Evolutionary conservation across 1,140 invertebrate genomes (phyloP).

Genomic region (Berghia stephanieae): DNA sequence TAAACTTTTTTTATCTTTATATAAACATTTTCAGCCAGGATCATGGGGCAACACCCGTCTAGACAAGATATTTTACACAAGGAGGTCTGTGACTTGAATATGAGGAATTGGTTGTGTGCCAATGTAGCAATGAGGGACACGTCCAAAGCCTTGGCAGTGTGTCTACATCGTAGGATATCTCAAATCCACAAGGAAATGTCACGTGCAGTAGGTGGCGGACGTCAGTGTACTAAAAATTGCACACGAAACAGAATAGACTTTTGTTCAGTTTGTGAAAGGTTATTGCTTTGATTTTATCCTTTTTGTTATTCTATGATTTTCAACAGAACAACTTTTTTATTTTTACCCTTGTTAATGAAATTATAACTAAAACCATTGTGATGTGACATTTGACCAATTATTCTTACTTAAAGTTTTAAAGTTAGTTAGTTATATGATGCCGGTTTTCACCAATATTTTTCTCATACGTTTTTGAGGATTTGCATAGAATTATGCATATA

Average conservation of each 20-base stretch:
- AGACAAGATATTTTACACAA: slow-evolving; percentile 34
- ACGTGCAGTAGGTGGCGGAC: not conserved
- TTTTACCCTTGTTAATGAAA: no score
- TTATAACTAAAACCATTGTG: no score
- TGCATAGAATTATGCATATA: no score
- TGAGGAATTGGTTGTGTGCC: slow-evolving; percentile 39
- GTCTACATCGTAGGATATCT: slow-evolving; percentile 37
- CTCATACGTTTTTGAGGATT: no score
- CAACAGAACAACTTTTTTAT: not conserved
- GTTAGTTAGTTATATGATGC: no score
- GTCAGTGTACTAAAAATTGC: slow-evolving; percentile 34
- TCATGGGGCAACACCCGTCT: slow-evolving; percentile 38
- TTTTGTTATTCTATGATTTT: not conserved
- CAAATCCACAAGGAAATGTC: slow-evolving; percentile 33
- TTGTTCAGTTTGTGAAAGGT: slow-evolving; percentile 33
- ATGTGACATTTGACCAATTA: no score
- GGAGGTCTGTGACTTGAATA: slow-evolving; percentile 33
- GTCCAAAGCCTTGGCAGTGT: slow-evolving; percentile 33
- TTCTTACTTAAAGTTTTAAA: no score
- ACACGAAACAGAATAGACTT: no score
- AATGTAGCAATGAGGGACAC: slow-evolving; percentile 40
- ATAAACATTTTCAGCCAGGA: no score
- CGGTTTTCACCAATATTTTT: no score
- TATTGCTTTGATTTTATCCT: no score
- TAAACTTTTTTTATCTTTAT: no score